phyloP scores from a whole-genome alignment of 2,113 vertebrate species.

The Pitta sordida region DNA sequence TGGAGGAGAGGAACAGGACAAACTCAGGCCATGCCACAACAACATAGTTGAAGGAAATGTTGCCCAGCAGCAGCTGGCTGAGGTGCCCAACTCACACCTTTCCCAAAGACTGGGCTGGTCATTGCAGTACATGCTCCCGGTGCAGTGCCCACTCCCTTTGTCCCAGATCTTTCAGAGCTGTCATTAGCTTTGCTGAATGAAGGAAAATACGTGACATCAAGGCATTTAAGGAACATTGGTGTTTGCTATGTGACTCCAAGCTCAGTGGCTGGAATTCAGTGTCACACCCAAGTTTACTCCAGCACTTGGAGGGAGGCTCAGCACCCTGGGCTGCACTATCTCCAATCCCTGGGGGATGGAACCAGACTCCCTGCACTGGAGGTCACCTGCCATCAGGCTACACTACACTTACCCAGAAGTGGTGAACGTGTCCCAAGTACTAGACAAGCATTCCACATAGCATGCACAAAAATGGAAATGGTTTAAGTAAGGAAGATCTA shows the following conservation, averaged over 20 bases:
- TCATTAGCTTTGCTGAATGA: not conserved
- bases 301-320: not conserved
- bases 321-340: no score
- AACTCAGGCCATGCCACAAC: not conserved
- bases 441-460: not conserved
- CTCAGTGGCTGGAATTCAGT: not conserved
- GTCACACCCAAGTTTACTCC: not conserved
- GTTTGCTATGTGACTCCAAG: not conserved
- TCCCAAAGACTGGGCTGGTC: not conserved
- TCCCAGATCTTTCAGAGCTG: not conserved
- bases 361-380: not conserved
- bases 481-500: not conserved
- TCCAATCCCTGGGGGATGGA: not conserved
- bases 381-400: not conserved
- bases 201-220: not conserved
- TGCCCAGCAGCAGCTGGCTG: not conserved
- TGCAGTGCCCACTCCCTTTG: no score
- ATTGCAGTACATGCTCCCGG: fast-evolving
- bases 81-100: not conserved
- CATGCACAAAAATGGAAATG: not conserved
- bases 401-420: not conserved
- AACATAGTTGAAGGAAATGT: not conserved
- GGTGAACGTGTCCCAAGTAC: not conserved
- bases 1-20: not conserved
- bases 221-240: not conserved